Evolutionary conservation across 1,140 invertebrate genomes (phyloP).

Genomic region (Ephestia elutella): DNA sequence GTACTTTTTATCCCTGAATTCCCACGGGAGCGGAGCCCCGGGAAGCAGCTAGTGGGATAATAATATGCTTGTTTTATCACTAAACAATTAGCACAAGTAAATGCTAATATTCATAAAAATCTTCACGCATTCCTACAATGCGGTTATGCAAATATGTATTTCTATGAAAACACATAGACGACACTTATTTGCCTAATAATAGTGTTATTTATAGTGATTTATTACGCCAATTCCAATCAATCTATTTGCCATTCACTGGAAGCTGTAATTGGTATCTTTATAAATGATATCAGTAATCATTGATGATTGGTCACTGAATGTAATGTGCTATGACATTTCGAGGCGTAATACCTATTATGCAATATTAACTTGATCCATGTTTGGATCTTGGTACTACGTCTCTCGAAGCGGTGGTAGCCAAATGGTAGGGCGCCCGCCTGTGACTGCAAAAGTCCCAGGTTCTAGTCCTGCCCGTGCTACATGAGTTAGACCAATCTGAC

Average conservation of each 20-base stretch:
- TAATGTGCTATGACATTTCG: background rate
- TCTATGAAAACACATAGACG: background rate
- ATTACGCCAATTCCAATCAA: constrained; percentile 1
- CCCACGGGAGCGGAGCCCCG: no score
- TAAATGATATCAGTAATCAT: constrained; percentile 4
- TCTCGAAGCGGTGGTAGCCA: no score
- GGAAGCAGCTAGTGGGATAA: background rate
- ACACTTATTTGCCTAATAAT: no score
- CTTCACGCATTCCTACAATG: background rate
- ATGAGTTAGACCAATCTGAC: no score
- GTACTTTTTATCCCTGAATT: no score
- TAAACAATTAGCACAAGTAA: background rate
- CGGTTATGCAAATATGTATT: background rate
- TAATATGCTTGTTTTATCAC: background rate
- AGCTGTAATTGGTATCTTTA: background rate
- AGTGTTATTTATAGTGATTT: background rate
- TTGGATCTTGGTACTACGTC: no score
- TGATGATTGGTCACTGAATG: background rate
- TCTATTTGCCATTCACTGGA: background rate
- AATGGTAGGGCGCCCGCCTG: no score
- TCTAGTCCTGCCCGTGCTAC: no score
- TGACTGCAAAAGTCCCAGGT: no score
- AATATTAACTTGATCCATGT: no score
- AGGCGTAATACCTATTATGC: background rate
- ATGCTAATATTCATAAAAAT: background rate